Evolutionary conservation across 2,797 vertebrate genomes (phyloP).

Genomic region (Xiphophorus birchmanni): DNA sequence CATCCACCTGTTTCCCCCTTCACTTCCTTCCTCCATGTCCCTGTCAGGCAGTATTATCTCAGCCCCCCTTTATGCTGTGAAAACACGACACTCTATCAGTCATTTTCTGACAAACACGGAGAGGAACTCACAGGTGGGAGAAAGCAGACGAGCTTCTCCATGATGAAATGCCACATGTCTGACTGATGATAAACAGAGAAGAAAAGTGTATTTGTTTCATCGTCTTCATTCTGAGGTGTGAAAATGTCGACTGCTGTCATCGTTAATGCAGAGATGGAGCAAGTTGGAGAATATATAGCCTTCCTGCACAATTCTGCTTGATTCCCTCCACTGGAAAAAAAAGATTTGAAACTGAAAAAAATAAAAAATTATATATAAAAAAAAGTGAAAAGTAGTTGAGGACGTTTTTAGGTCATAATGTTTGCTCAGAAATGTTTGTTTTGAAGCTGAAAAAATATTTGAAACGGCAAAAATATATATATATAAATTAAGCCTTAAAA

Average conservation of each 20-base stretch:
- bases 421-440: no score
- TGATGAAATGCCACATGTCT: conserved; percentile 34
- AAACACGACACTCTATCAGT: conserved; percentile 41
- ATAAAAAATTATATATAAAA: no score
- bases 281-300: conserved; percentile 28
- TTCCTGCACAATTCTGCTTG: neutral
- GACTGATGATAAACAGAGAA: conserved; percentile 12
- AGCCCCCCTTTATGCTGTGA: conserved; percentile 23
- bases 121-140: conserved; percentile 27
- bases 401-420: no score
- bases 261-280: conserved; percentile 39
- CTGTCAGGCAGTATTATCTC: conserved; percentile 47
- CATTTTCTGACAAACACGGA: conserved; percentile 39
- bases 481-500: no score
- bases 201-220: conserved; percentile 23
- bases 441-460: no score
- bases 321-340: no score
- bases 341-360: no score
- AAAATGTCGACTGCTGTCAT: conserved; percentile 59
- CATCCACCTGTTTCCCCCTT: conserved; percentile 16
- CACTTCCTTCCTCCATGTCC: conserved; percentile 40
- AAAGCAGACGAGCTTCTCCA: conserved; percentile 21
- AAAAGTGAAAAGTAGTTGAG: no score
- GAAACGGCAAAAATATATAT: no score
- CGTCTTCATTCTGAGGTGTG: conserved; percentile 19